Percentiles rank a stretch among this genome's conserved stretches.
Conservation (phyloP, 2,888 invertebrate genomes). For the Slavum lentiscoides region DNA sequence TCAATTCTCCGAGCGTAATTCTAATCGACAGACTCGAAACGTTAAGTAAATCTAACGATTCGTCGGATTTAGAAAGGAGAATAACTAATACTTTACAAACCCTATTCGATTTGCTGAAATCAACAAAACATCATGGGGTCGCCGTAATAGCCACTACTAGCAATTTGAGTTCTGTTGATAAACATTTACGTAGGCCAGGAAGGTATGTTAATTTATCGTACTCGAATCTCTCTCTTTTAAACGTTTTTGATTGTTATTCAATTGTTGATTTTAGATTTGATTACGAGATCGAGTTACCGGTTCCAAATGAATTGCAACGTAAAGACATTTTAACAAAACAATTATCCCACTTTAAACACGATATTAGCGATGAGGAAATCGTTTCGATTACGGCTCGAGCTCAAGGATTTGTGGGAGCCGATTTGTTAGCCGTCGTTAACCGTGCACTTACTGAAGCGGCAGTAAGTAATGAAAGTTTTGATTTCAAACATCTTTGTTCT, state of each 20-base stretch:
- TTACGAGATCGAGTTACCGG: conserved; percentile 77
- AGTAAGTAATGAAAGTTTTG: conserved; percentile 58
- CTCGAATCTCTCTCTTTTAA: background rate
- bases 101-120: conserved; percentile 68
- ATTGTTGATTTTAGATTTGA: conserved; percentile 66
- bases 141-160: conserved; percentile 79
- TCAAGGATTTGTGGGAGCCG: conserved; percentile 90
- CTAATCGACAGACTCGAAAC: conserved; percentile 85
- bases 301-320: conserved; percentile 71
- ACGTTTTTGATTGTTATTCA: background rate
- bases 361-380: conserved; percentile 62
- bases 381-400: conserved; percentile 70
- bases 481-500: conserved; percentile 65
- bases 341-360: conserved; percentile 59
- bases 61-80: conserved; percentile 72
- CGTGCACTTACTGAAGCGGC: conserved; percentile 66
- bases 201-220: conserved; percentile 57
- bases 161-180: conserved; percentile 75
- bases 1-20: conserved; percentile 73
- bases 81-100: conserved; percentile 70
- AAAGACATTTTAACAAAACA: conserved; percentile 71
- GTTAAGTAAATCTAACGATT: conserved; percentile 69
- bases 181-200: conserved; percentile 76
- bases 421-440: conserved; percentile 76
- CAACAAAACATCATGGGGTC: conserved; percentile 62